Evolutionary conservation across 2,797 vertebrate genomes (phyloP), one percentile per base, ranked within the genome.

Genomic region (Eidolon dupreanum): DNA sequence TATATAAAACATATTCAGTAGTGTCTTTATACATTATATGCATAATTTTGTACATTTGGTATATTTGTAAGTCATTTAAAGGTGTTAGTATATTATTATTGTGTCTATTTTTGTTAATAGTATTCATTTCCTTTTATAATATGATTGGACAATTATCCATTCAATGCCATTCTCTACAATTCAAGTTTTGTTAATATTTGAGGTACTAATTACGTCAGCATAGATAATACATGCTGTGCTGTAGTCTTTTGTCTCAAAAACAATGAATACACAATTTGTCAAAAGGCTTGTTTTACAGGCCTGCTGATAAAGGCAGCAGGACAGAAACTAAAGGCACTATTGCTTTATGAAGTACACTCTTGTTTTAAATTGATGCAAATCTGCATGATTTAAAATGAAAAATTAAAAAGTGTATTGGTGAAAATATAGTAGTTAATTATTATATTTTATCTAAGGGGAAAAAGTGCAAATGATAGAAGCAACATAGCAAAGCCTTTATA

Each of bases 391-490:
- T 98, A 97, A 98, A 94, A 97, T 98, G 97, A 92, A 95, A 63
- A 98, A 98, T 99, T 97, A 98, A 97, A 94, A 92, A 87, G 12
- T 55, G 49, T 95, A 49, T 87, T 97, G 93, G 97, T 97, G 66
- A 92, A 94, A 91, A 97, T 97, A 97, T 96, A 97, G 98, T 97
- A 92, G 93, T 97, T 98, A 97, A 97, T 97, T 98, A 98, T 77
- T 97, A 51, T 98, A 97, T 98, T 98, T 94, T 97, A 79, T 74
- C 85, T 98, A 94, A 96, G 85, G 88, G 41, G 46, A 97, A 84
- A 88, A 93, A 77, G 41, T 85, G 1, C 31, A 82, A 88, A 90
- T 89, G 38, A 53, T 86, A 68, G 55, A 93, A 65, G 10, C 55
- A 90, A 49, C 77, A 75, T 26, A 24, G 31, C 49, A 81, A 79